phyloP scores from a whole-genome alignment of 2,797 vertebrate genomes.

The Rousettus madagascariensis region DNA sequence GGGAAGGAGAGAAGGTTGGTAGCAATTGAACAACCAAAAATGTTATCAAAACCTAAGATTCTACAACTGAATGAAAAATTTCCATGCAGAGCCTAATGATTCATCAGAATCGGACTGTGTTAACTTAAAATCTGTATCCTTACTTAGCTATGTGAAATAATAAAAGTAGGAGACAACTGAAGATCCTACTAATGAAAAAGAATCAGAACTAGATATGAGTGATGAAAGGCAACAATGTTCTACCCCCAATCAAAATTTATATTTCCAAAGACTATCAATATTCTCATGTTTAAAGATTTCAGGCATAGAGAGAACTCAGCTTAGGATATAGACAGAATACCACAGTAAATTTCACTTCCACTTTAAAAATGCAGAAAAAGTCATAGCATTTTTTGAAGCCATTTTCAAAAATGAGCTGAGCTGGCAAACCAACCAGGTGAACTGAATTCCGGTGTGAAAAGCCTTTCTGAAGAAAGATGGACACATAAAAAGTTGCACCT shows the following conservation, averaged over 20 bases:
- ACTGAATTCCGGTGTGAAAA: not conserved
- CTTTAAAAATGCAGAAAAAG: not conserved
- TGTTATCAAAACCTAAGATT: not conserved
- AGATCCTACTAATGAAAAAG: constrained; percentile 20
- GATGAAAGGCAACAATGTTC: not conserved
- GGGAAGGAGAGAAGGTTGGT: not conserved
- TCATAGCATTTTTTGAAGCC: not conserved
- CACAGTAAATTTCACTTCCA: not conserved
- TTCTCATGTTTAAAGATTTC: not conserved
- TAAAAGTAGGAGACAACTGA: not conserved
- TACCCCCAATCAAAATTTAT: not conserved
- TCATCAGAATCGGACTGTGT: not conserved
- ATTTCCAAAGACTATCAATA: not conserved
- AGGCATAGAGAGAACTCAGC: not conserved
- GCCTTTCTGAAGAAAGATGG: not conserved
- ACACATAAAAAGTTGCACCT: not conserved
- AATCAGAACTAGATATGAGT: not conserved
- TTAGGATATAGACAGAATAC: not conserved
- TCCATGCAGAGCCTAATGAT: not conserved
- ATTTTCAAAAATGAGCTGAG: not conserved
- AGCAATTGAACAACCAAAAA: not conserved
- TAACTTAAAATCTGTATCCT: constrained; percentile 11
- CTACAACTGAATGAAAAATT: constrained; percentile 19
- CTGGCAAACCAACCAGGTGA: not conserved
- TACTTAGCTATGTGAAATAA: not conserved